These are phyloP conservation scores for Tragelaphus oryx DNA, from an alignment of 2,797 vertebrate species.

Conservation along the genomic window DNA sequence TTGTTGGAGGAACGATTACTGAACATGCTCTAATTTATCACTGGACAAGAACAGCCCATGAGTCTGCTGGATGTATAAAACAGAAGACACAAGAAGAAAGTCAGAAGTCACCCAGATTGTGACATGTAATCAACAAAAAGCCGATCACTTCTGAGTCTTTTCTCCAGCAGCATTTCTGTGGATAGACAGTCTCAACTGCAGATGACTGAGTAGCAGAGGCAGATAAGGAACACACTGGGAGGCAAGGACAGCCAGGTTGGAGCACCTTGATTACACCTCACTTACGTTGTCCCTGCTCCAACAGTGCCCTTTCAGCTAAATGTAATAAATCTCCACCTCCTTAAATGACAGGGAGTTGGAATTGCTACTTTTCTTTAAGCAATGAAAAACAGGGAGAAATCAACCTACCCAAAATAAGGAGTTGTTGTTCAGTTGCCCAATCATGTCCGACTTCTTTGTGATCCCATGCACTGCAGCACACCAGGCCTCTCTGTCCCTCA, in stretches of 20 bases:
- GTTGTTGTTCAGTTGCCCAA: background rate
- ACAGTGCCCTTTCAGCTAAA: slow-evolving; percentile 24
- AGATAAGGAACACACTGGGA: background rate
- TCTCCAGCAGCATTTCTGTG: background rate
- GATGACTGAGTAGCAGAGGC: background rate
- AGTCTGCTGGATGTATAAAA: background rate
- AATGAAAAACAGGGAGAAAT: background rate
- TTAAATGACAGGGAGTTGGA: slow-evolving; percentile 41
- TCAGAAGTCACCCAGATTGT: background rate
- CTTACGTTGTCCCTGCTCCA: background rate
- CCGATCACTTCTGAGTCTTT: background rate
- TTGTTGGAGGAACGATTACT: background rate
- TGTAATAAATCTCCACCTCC: slow-evolving; percentile 52
- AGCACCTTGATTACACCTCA: slow-evolving; percentile 28
- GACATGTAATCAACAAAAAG: background rate
- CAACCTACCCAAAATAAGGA: background rate
- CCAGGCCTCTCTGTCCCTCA: background rate
- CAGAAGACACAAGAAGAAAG: background rate
- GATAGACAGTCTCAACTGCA: background rate
- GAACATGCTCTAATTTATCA: background rate
- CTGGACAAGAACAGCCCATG: background rate
- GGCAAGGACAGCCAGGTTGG: background rate
- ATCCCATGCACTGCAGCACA: background rate
- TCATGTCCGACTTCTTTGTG: background rate
- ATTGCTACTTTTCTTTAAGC: slow-evolving; percentile 34